These are phyloP conservation scores for Nicator chloris DNA, from an alignment of 2,113 vertebrate species.

Conservation along the genomic window DNA sequence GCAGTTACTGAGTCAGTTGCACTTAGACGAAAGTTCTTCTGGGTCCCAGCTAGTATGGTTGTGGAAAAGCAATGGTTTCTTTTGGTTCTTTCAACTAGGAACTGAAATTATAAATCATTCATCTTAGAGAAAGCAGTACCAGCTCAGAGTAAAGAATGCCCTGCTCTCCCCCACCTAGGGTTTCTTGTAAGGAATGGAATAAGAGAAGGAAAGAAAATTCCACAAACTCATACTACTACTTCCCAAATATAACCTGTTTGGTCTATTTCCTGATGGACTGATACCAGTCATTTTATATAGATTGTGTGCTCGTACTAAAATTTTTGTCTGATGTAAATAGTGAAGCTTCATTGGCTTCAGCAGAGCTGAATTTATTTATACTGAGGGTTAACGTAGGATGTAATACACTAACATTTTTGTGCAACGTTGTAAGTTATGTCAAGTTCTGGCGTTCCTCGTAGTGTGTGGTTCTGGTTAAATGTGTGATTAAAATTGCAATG, in stretches of 20 bases:
- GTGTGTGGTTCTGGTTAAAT: neutral
- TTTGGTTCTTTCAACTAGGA: neutral
- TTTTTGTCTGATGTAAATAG: neutral
- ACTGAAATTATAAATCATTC: neutral
- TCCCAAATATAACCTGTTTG: neutral
- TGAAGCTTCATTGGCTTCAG: neutral
- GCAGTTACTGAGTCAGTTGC: neutral
- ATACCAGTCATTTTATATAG: neutral
- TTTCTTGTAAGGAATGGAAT: neutral
- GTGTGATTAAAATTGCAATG: neutral
- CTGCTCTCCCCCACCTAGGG: accelerated
- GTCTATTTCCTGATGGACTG: neutral
- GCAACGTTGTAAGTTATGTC: neutral
- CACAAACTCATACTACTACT: neutral
- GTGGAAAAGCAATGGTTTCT: neutral
- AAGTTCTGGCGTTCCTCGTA: neutral
- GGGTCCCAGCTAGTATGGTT: neutral
- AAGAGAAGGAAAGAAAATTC: neutral
- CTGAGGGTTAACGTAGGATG: neutral
- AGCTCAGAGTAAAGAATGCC: neutral
- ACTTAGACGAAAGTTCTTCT: neutral
- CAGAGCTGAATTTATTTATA: neutral
- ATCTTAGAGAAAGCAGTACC: neutral
- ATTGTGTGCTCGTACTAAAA: neutral
- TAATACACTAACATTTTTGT: neutral